Base-by-base conservation (phyloP, 2,888 invertebrate genomes). In the Tipula helvola region DNA sequence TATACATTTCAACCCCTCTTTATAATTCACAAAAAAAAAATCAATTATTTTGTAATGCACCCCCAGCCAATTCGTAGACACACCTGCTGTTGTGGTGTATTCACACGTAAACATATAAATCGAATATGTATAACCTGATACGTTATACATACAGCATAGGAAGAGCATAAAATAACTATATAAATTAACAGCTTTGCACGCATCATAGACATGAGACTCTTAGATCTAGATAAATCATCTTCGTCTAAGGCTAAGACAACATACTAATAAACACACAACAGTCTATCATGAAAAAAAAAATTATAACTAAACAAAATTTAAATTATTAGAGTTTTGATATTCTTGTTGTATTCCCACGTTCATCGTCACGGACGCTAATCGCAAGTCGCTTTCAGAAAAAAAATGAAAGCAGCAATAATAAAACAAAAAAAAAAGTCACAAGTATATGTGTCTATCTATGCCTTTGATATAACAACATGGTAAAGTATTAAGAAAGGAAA, bases 361-460 rank as follows among this genome's bases (percentile, higher is more conserved):
- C 84, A 84, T 39, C 84, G 84, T 84, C 84, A 84, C 84, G 84
- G 84, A 84, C 83, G 36, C 41, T 84, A 84, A 84, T 84, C 84
- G 84, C 84, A 84, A 39, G n/a, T n/a, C 16, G n/a, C n/a, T 13
- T 84, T 16, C 10, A 83, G 10, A 83, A 83, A 83, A 36, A 84
- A 41, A 84, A 84, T 7, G 84, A 84, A 84, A 84, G 71, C 71
- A 18, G 10, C 28, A 71, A 71, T 28, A 71, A 71, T 71, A 71
- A 71, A 71, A 71, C 10, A 71, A 71, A 28, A 71, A 28, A 71
- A 71, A 71, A 71, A 71, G 71, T 71, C 71, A 71, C 71, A 71
- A 71, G 71, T 71, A 28, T 71, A 28, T 71, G 28, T 71, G 28
- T 71, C 28, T 28, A 71, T 28, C 3, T 28, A 71, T 10, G 16